A percentile compares a stretch with the other conserved stretches of the same genome.
phyloP scores from a whole-genome alignment of 2,888 invertebrate genomes.

The Camponotus fellah region DNA sequence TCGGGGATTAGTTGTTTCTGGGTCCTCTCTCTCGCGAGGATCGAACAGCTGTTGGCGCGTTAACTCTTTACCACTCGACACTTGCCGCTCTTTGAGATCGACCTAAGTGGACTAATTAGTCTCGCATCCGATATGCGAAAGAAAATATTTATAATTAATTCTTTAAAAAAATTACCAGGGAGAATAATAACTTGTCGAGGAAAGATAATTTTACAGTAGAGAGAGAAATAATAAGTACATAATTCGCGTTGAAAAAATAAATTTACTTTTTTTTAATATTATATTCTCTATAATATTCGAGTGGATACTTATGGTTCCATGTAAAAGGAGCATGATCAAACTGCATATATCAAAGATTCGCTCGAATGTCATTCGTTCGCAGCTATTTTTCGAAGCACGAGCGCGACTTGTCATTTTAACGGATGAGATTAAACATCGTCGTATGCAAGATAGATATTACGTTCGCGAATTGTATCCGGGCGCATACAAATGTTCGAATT shows the following conservation, averaged over 20 bases:
- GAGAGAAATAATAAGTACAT: background rate
- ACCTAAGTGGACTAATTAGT: constrained; percentile 14
- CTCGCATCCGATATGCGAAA: background rate
- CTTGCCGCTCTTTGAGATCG: constrained; percentile 19
- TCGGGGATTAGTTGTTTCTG: constrained; percentile 49
- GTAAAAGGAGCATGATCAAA: constrained; percentile 17
- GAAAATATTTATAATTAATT: background rate
- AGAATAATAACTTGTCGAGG: background rate
- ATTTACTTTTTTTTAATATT: background rate
- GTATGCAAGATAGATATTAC: constrained; percentile 32
- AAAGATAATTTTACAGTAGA: background rate
- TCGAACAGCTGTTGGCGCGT: constrained; percentile 24
- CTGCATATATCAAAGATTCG: constrained; percentile 2
- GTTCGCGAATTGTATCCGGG: constrained; percentile 44
- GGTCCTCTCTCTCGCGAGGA: background rate
- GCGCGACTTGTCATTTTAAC: constrained; percentile 44
- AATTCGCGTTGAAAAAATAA: background rate
- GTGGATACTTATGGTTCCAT: background rate
- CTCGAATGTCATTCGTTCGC: constrained; percentile 24
- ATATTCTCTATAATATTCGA: background rate
- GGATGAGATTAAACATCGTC: constrained; percentile 30
- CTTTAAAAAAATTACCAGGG: background rate
- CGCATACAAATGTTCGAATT: constrained; percentile 60
- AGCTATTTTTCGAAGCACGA: constrained; percentile 28
- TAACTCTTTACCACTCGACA: constrained; percentile 19